A percentile compares a stretch with the other conserved stretches of the same genome.
These are phyloP conservation scores for Euwallacea similis DNA, from an alignment of 1,140 invertebrate species.

Conservation along the genomic window DNA sequence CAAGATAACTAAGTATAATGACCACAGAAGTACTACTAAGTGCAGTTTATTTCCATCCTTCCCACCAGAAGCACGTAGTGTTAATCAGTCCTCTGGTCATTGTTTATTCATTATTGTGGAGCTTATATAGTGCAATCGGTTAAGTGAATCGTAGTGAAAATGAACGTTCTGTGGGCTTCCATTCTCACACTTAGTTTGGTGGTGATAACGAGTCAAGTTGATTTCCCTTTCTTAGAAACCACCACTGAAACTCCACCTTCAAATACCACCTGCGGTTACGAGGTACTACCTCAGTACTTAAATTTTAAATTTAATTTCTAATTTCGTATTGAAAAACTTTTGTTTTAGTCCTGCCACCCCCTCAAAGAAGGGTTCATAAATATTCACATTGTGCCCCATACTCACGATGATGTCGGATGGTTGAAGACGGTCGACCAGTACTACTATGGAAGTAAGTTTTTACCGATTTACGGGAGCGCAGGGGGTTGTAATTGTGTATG, in stretches of 20 bases:
- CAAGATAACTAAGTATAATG: not conserved
- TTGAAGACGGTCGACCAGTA: constrained; percentile 85
- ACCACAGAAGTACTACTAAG: not conserved
- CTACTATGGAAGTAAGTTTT: constrained; percentile 69
- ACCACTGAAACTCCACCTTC: not conserved
- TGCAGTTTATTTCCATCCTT: not conserved
- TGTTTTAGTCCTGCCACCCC: constrained; percentile 58
- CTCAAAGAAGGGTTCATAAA: constrained; percentile 61
- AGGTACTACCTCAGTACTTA: constrained; percentile 11
- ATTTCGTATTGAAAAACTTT: constrained; percentile 47
- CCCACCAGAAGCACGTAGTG: no score
- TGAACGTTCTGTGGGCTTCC: not conserved
- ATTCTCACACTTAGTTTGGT: not conserved
- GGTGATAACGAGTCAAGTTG: not conserved
- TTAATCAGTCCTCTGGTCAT: not conserved
- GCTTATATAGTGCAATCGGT: not conserved
- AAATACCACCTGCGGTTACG: constrained; percentile 32
- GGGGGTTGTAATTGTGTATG: not conserved
- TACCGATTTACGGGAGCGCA: not conserved
- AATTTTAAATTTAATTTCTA: constrained; percentile 54
- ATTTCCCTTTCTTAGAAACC: not conserved
- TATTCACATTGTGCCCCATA: constrained; percentile 72
- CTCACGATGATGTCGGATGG: constrained; percentile 86
- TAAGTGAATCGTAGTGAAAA: not conserved
- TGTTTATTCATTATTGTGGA: not conserved